Evolutionary conservation across 2,888 invertebrate species (phyloP).

Genomic region (Acronicta psi): DNA sequence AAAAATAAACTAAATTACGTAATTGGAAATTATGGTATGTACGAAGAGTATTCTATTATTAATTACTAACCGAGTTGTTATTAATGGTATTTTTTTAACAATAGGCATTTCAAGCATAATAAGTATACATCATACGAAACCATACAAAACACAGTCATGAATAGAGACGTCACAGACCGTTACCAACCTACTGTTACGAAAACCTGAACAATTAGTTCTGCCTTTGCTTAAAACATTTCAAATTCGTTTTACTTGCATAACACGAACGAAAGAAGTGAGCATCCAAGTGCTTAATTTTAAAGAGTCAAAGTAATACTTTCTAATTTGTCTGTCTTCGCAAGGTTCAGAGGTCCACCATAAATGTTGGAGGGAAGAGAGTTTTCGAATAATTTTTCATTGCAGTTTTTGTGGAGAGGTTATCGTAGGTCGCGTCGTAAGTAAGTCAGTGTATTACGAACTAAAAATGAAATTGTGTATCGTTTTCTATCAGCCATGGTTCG

Average conservation of each 20-base stretch:
- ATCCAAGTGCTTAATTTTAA: slow-evolving; percentile 36
- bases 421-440: slow-evolving; percentile 49
- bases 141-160: slow-evolving; percentile 28
- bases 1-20: no score
- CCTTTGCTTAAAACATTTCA: slow-evolving; percentile 63
- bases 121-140: slow-evolving; percentile 29
- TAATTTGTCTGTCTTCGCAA: slow-evolving; percentile 44
- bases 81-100: neutral
- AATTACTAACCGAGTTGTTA: neutral
- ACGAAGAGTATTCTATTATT: neutral
- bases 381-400: slow-evolving; percentile 23
- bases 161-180: slow-evolving; percentile 51
- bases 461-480: slow-evolving; percentile 56
- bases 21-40: no score
- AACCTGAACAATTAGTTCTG: slow-evolving; percentile 69
- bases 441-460: slow-evolving; percentile 45
- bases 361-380: slow-evolving; percentile 24
- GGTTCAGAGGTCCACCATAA: slow-evolving; percentile 41
- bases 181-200: slow-evolving; percentile 54
- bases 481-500: slow-evolving; percentile 42
- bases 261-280: slow-evolving; percentile 37
- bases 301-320: slow-evolving; percentile 55
- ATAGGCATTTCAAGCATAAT: slow-evolving; percentile 25
- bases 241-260: slow-evolving; percentile 66
- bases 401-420: slow-evolving; percentile 38